Percentiles rank a stretch among this genome's conserved stretches.
These are phyloP conservation scores for Caloenas nicobarica DNA, from an alignment of 2,113 vertebrate genomes.

Conservation along the genomic window DNA sequence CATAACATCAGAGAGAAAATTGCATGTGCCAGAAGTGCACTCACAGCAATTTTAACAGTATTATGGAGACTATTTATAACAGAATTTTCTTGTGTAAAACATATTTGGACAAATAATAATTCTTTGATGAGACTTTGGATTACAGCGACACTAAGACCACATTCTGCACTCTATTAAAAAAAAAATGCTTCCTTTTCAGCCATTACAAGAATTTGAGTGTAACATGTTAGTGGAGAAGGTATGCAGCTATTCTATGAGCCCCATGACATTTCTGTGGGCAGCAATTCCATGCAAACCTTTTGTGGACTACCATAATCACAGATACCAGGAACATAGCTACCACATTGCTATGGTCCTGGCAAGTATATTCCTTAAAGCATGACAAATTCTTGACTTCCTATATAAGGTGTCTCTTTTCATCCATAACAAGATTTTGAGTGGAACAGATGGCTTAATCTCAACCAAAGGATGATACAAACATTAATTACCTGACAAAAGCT, in stretches of 20 bases:
- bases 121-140: background rate
- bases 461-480: background rate
- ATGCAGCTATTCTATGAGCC: background rate
- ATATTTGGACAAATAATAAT: background rate
- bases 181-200: background rate
- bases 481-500: conserved; percentile 90
- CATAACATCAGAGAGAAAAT: background rate
- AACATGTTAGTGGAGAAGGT: background rate
- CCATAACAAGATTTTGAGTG: background rate
- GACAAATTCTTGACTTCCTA: background rate
- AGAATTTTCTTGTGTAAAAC: background rate
- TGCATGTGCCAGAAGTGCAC: rapidly evolving
- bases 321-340: background rate
- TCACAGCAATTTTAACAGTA: background rate
- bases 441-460: background rate
- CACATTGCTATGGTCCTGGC: background rate
- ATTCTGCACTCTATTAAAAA: background rate
- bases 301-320: background rate
- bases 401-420: background rate
- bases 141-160: background rate
- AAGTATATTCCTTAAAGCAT: background rate
- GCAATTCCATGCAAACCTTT: background rate
- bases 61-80: background rate
- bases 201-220: background rate
- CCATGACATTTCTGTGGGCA: background rate